Base-by-base conservation (phyloP, 2,888 invertebrate species). In the Dermolepida albohirtum region DNA sequence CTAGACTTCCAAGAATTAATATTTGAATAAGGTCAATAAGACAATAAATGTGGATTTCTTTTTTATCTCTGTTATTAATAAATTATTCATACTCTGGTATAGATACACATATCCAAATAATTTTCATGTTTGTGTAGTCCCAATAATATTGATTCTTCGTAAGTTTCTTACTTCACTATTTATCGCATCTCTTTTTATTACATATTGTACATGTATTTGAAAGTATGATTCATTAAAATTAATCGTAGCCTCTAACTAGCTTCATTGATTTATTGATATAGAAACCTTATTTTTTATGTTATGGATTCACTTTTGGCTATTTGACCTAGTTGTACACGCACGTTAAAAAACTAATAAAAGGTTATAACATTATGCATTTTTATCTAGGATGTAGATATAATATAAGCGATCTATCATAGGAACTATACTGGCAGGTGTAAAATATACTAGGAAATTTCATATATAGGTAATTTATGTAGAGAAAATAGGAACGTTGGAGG, bases 261-360 rank as follows among this genome's bases (percentile, higher is more conserved):
- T 27, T 34, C 59, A 62, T 62, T 62, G 59, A 62, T 62, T 62
- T 62, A 62, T 62, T 34, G 59, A 62, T 62, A 47, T 47, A 47
- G 34, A 29, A 14, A 10, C 14, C 34, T 6, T 10, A 34, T 34
- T 57, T 62, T 34, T 16, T 47, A 62, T 47, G 47, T 62, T 29
- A 47, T 62, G 59, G 47, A 43, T n/a, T 62, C 44, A 47, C 29
- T 62, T 6, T 62, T 47, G 59, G 59, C 34, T 47, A 62, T 47
- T 62, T 29, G 59, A 62, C 59, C 59, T 47, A 47, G 17, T 62
- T 62, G 39, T 34, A 34, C 6, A 34, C 6, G 34, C 10, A 34
- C 22, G 22, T 22, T 2, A 22, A 22, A 22, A 22, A 22, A 22
- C 1, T 22, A 22, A 22, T 22, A 4, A 22, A 22, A 22, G 22